Evolutionary conservation across 2,113 vertebrate genomes (phyloP).

Genomic region (Terrapene triunguis): DNA sequence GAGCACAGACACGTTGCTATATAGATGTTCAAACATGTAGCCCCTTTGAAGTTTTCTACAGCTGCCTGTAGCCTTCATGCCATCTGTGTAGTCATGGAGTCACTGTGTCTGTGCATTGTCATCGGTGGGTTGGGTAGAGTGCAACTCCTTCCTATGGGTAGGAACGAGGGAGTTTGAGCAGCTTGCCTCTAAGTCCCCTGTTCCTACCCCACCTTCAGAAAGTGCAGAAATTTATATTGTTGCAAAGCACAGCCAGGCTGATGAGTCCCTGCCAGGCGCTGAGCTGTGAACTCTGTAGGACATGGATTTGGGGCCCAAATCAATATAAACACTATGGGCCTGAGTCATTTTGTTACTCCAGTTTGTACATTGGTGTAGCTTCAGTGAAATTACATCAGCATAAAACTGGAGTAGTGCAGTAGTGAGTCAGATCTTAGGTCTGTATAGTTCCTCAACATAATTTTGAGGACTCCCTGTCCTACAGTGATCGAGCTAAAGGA

Average conservation of each 20-base stretch:
- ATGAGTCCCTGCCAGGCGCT: not conserved
- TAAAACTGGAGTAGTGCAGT: not conserved
- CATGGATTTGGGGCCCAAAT: not conserved
- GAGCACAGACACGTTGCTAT: not conserved
- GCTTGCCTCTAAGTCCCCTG: not conserved
- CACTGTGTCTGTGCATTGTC: not conserved
- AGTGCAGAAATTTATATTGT: not conserved
- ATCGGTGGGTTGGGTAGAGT: not conserved
- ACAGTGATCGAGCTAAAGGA: not conserved
- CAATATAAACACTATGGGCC: not conserved
- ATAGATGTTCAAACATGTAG: not conserved
- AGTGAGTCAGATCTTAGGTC: not conserved
- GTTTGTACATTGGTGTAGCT: not conserved
- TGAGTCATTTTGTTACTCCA: not conserved
- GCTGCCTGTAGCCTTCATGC: not conserved
- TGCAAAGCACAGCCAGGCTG: not conserved
- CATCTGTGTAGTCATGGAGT: not conserved
- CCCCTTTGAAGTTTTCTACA: not conserved
- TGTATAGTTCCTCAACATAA: not conserved
- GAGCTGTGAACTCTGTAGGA: not conserved
- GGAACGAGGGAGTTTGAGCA: not conserved
- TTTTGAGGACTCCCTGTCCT: not conserved
- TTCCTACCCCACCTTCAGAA: not conserved
- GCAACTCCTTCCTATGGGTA: not conserved
- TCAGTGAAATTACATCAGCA: not conserved